Evolutionary conservation across 2,113 vertebrate genomes (phyloP).

Genomic region (Marmota monax): DNA sequence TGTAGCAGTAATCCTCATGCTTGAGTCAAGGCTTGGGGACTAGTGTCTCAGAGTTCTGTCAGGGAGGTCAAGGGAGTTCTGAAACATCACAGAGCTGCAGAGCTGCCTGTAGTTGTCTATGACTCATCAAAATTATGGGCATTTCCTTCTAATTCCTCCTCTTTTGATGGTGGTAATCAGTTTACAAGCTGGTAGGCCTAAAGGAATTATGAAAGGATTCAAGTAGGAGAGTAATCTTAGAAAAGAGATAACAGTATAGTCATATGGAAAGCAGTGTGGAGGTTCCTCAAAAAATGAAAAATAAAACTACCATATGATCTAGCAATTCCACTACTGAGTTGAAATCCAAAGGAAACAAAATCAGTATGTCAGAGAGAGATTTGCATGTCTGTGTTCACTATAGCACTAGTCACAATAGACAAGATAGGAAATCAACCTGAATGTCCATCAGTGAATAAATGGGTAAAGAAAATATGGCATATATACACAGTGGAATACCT

Average conservation of each 20-base stretch:
- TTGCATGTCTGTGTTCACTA: neutral
- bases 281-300: neutral
- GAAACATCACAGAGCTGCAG: neutral
- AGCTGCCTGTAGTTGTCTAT: neutral
- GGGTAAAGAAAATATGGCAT: neutral
- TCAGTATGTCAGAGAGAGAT: neutral
- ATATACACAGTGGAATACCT: neutral
- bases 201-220: neutral
- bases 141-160: neutral
- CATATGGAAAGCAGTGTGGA: neutral
- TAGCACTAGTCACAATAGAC: neutral
- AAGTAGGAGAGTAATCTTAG: constrained; percentile 25
- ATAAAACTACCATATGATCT: neutral
- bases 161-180: neutral
- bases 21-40: too few species aligned
- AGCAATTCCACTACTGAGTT: neutral
- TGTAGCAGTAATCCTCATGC: neutral
- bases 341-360: neutral
- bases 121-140: neutral
- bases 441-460: too few species aligned
- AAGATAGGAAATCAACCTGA: neutral
- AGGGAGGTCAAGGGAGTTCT: neutral
- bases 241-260: neutral
- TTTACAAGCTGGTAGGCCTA: neutral
- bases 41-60: neutral